Base-by-base conservation (phyloP, 64 coral and sea anemone species). In the Stichodactyla mertensii region DNA sequence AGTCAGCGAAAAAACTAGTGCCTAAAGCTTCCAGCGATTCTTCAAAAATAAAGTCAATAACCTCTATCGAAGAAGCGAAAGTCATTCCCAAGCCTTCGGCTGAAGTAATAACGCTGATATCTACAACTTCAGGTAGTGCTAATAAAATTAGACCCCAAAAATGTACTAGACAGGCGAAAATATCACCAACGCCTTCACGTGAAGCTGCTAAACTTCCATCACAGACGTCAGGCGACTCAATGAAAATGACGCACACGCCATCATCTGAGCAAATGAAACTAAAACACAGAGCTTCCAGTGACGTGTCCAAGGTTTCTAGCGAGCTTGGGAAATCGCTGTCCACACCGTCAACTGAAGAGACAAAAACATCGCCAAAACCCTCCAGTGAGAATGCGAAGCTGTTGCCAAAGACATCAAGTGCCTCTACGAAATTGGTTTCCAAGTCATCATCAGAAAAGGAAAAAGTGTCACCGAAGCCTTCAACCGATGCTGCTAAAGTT, bases 391-490 rank as follows among this genome's bases (percentile, higher is more conserved):
- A 20, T 13, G 6, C 52, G 0, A 69, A n/a, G 24, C 3, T 62
- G 5, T 55, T 71, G 57, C 1, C 74, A 18, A 85, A 91, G 66
- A 13, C 59, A 67, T 82, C 87, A n/a, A n/a, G n/a, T 19, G 15
- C 52, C 22, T 15, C 36, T 20, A 26, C 64, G 16, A 82, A 88
- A 53, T 16, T 62, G 15, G 10, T 31, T 12, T 8, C 60, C 10
- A 93, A 53, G 51, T 10, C 20, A 19, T 53, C 84, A 80, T 8
- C 64, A 51, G 45, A 70, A 77, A 16, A 19, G 58, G 10, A 36
- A 13, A 51, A 91, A 86, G 54, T 86, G 12, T 58, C 71, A 26
- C 20, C 89, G 23, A 78, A 90, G 54, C 12, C 83, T 59, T 89
- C 88, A 55, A 19, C 22, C 24, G 88, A 77, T 71, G 67, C 51